Base-by-base conservation (phyloP, 2,888 invertebrate species). In the Pimpla rufipes region DNA sequence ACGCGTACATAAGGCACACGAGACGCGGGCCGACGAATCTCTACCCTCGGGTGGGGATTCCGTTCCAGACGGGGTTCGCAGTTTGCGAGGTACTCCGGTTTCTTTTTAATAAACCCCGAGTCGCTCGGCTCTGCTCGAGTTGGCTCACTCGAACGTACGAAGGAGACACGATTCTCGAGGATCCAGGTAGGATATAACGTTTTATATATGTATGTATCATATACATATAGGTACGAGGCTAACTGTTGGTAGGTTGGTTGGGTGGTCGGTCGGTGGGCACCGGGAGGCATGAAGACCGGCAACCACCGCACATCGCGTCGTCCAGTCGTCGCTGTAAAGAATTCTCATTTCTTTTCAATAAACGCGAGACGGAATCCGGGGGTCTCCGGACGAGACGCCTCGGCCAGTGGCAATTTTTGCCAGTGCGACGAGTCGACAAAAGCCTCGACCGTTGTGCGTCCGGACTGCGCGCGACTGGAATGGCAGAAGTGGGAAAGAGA, bases 291-390 rank as follows among this genome's bases (percentile, higher is more conserved):
- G 55, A 55, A n/a, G 70, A 70, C 8, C 40, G 13, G 45, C 23
- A 29, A 29, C 16, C 45, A 40, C 42, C 29, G 16, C 16, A 16
- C 62, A 59, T 47, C 18, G 35, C 35, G 35, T 59, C 18, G 73
- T 70, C 66, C 57, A 59, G 66, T 66, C 70, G n/a, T 16, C n/a
- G 73, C 5, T 71, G 64, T 67, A 75, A 71, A 83, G 79, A 79
- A 83, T 83, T 75, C 50, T 83, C 79, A 79, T 83, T 79, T 75
- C 79, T 79, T 79, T 83, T 83, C 82, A 83, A 75, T 79, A 62
- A 57, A 42, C 47, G 42, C 70, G 68, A n/a, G n/a, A n/a, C 18
- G 50, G 10, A 45, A 80, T 77, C 57, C 45, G 62, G 59, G 57
- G 35, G 47, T 13, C 50, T n/a, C 21, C 62, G 23, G n/a, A 21